A percentile compares a stretch with the other conserved stretches of the same genome.
Evolutionary conservation across 2,888 invertebrate species (phyloP).

Genomic region (Matsumyia berberina): DNA sequence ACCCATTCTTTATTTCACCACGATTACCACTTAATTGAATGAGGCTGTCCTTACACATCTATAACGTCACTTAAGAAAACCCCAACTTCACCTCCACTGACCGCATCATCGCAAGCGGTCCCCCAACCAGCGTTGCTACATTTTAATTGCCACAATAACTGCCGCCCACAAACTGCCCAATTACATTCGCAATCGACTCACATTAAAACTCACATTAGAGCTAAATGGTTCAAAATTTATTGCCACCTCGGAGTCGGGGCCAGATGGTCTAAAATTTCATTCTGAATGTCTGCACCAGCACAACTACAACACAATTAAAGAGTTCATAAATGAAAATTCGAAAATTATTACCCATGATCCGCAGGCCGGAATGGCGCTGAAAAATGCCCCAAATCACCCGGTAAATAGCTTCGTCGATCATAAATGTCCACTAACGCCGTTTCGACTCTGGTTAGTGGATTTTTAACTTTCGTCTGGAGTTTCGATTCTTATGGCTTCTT

Average conservation of each 20-base stretch:
- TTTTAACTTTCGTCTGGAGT: constrained; percentile 46
- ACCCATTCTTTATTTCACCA: background rate
- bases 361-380: constrained; percentile 2
- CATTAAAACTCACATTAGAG: constrained; percentile 70
- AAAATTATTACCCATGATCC: constrained; percentile 58
- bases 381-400: constrained; percentile 33
- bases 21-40: constrained; percentile 39
- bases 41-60: constrained; percentile 25
- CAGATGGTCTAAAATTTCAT: constrained; percentile 43
- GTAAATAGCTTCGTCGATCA: constrained; percentile 49
- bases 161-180: constrained; percentile 61
- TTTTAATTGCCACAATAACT: constrained; percentile 45
- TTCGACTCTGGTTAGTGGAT: constrained; percentile 39
- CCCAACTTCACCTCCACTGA: constrained; percentile 19
- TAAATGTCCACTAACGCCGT: constrained; percentile 51
- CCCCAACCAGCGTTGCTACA: background rate
- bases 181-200: constrained; percentile 65
- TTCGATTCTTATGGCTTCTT: constrained; percentile 56
- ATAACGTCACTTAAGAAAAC: constrained; percentile 41
- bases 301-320: constrained; percentile 38
- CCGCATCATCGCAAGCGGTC: constrained; percentile 1
- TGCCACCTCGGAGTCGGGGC: constrained; percentile 47
- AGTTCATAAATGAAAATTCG: constrained; percentile 55
- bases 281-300: constrained; percentile 9
- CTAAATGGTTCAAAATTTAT: constrained; percentile 66